Conservation (phyloP, 2,797 vertebrate species). For the Vespertilio murinus region DNA sequence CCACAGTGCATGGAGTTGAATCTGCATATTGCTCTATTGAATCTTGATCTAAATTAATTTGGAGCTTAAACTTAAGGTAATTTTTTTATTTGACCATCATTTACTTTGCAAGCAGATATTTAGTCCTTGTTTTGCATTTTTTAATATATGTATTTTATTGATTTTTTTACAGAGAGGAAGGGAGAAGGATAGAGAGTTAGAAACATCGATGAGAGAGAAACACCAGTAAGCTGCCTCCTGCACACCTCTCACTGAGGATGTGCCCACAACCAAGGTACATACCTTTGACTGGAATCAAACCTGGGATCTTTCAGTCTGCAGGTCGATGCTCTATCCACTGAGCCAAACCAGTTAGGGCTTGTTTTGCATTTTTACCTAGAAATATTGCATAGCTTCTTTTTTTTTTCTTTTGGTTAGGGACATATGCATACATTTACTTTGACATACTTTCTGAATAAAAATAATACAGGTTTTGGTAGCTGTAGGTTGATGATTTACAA, state of each 20-base stretch:
- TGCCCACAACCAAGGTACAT: too few relatives aligned
- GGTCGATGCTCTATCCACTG: too few relatives aligned
- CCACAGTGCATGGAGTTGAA: background rate
- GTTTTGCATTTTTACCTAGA: background rate
- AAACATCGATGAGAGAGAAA: too few relatives aligned
- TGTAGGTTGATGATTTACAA: background rate
- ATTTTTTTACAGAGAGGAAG: too few relatives aligned
- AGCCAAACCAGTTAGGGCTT: background rate
- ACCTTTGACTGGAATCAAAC: too few relatives aligned
- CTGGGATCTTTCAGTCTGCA: too few relatives aligned
- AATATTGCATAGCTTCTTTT: background rate
- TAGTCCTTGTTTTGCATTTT: background rate
- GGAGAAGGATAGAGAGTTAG: too few relatives aligned
- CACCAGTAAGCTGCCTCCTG: too few relatives aligned
- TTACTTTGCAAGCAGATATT: background rate
- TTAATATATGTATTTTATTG: too few relatives aligned
- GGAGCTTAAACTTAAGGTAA: background rate
- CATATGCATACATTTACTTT: background rate
- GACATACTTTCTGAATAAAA: background rate
- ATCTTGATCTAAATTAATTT: slow-evolving; percentile 16
- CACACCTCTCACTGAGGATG: too few relatives aligned
- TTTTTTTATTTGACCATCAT: slow-evolving; percentile 44
- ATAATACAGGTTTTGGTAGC: background rate
- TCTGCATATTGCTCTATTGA: background rate
- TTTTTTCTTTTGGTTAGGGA: background rate